These are phyloP conservation scores for Drosophila sp. DNA, from an alignment of 1,140 invertebrate genomes.

Conservation along the genomic window DNA sequence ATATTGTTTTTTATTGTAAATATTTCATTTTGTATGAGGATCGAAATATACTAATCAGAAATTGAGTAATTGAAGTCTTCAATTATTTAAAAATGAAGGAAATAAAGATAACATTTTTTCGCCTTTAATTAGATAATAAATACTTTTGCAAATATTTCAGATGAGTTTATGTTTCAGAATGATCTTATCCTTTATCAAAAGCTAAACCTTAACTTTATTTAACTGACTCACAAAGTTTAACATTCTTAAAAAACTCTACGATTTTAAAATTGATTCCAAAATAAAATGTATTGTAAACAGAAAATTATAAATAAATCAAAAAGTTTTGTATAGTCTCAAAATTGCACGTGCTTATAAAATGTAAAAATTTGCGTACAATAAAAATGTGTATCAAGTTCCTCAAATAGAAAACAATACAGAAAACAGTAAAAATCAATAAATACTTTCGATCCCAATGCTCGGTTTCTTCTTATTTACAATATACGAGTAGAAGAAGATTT, in stretches of 20 bases:
- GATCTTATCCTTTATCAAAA: conserved; percentile 72
- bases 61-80: conserved; percentile 15
- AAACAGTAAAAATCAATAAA: conserved; percentile 34
- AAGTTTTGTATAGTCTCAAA: conserved; percentile 40
- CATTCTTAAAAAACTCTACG: conserved; percentile 57
- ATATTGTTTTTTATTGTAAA: conserved; percentile 41
- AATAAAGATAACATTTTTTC: conserved; percentile 49
- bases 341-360: conserved; percentile 39
- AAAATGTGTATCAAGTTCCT: conserved; percentile 30
- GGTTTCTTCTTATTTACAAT: conserved; percentile 26
- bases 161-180: conserved; percentile 35
- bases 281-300: conserved; percentile 28
- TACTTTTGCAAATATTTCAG: conserved; percentile 9
- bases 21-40: conserved; percentile 56
- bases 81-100: conserved; percentile 28
- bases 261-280: conserved; percentile 45
- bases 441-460: conserved; percentile 32
- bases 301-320: conserved; percentile 20
- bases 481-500: conserved; percentile 3
- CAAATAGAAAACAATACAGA: conserved; percentile 15
- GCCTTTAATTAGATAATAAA: conserved; percentile 50
- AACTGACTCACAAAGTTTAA: conserved; percentile 58
- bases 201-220: conserved; percentile 65
- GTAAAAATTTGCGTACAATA: conserved; percentile 41
- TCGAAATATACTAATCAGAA: conserved; percentile 51